Evolutionary conservation across 2,113 vertebrate species (phyloP), one percentile per base, ranked within the genome.

Genomic region (Atractosteus spatula): DNA sequence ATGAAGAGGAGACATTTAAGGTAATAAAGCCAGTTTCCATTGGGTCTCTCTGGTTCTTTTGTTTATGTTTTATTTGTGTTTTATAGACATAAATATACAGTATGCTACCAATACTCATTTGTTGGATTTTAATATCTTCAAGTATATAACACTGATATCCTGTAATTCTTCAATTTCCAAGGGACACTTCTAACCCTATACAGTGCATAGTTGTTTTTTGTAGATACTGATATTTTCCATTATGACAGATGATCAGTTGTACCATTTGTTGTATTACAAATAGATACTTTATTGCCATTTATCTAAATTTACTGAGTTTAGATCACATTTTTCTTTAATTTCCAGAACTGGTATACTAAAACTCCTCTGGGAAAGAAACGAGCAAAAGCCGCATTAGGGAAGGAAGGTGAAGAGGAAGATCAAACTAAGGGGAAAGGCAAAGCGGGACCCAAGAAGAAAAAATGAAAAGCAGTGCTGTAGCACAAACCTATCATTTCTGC

Each of bases 291-390:
- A 62, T 62, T 4, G 11, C 5, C 45, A 5, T 43, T 41, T 13
- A 0, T 66, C 66, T 62, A 11, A 16, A 14, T 43, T 47, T 14
- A 41, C 5, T 71, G 8, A 44, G 29, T 8, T 66, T 45, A 13
- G 29, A 29, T 29, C 29, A 29, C 61, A 4, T 66, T 3, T 4
- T 1, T 14, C 12, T 0, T 64, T 10, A 68, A 3, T 67, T 12
- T 41, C 14, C 80, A 95, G 93, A 88, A 84, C 54, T 95, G 93
- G 92, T 94, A 93, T 69, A 82, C 86, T 16, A 94, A 90, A 79
- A 94, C 91, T 0, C 92, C 91, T 0, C 76, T 92, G 80, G 91
- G 89, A 55, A 90, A 82, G 83, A 93, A 82, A 72, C 82, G 79
- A 44, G 54, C 80, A 41, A 84, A 87, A 72, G 80, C 85, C 47